phyloP scores from a whole-genome alignment of 2,113 vertebrate species.

The Pedionomus torquatus region DNA sequence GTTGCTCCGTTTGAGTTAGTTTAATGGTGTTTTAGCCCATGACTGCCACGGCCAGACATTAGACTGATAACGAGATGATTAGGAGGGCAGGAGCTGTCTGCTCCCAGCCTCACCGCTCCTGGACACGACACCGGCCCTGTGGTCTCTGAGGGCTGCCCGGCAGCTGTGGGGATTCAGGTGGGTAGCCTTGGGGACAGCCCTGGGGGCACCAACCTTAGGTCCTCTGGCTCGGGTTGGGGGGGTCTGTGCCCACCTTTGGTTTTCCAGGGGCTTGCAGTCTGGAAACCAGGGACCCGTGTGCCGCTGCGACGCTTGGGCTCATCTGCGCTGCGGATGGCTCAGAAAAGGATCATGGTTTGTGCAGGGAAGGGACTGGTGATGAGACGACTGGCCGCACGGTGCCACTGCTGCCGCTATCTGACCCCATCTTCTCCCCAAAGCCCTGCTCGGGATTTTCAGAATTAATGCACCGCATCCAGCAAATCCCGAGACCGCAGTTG shows the following conservation, averaged over 20 bases:
- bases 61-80: conserved; percentile 51
- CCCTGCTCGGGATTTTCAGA: not conserved
- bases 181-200: not conserved
- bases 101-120: not conserved
- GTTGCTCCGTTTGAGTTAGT: conserved; percentile 57
- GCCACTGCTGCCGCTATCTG: not conserved
- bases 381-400: not conserved
- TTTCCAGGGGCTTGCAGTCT: not conserved
- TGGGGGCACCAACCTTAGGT: not conserved
- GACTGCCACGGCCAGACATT: conserved; percentile 51
- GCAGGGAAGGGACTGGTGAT: not conserved
- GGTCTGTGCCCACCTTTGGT: not conserved
- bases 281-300: not conserved
- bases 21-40: conserved; percentile 60
- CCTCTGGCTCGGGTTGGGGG: too few relatives aligned
- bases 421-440: not conserved
- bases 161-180: fast-evolving
- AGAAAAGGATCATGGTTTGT: not conserved
- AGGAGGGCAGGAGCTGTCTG: conserved; percentile 30
- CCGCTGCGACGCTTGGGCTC: fast-evolving
- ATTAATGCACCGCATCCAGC: not conserved
- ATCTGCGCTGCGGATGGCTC: not conserved
- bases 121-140: fast-evolving
- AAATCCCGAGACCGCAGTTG: not conserved
- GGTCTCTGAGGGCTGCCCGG: not conserved